Base-by-base conservation (phyloP, 2,113 vertebrate genomes). In the Fukomys damarensis region DNA sequence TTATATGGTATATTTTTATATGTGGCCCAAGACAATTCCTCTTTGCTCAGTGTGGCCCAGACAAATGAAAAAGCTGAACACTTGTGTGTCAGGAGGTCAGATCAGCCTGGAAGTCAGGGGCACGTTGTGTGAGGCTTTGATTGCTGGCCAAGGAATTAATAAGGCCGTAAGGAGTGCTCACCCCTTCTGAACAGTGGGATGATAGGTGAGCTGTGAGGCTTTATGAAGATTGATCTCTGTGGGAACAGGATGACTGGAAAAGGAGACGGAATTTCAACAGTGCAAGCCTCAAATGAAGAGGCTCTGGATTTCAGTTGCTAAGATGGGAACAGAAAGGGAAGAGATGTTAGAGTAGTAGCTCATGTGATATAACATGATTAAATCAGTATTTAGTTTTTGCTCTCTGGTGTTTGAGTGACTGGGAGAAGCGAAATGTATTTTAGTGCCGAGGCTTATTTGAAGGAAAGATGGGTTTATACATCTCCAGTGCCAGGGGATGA, bases 351-450 rank as follows among this genome's bases (percentile, higher is more conserved):
- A 90, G 2, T 38, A 59, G 88, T 58, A 38, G 35, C 70, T 83
- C 76, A 61, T 61, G 70, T 91, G 72, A 22, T 89, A 54, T 13
- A 32, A 63, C 58, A 59, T 17, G 72, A 83, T 77, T 61, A 95
- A 68, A 24, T 79, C 43, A 77, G 22, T 30, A 63, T 54, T 59
- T 77, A 46, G 41, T 70, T 79, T 89, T 63, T 52, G 26, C 20
- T 43, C 3, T 61, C 1, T 56, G 61, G 32, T 81, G 79, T 65
- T 65, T 77, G 41, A 46, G 74, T 74, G 54, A 85, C 26, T 52
- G 63, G 63, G 56, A 87, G 81, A 91, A 83, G 61, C 70, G 35
- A 35, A 49, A 12, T 82, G 22, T n/a, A 79, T 86, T 96, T 95
- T 43, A 81, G 85, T 91, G n/a, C 72, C 49, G n/a, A 66, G 26